Evolutionary conservation across 2,113 vertebrate genomes (phyloP), one percentile per base, ranked within the genome.

Genomic region (Anolis sagrei): DNA sequence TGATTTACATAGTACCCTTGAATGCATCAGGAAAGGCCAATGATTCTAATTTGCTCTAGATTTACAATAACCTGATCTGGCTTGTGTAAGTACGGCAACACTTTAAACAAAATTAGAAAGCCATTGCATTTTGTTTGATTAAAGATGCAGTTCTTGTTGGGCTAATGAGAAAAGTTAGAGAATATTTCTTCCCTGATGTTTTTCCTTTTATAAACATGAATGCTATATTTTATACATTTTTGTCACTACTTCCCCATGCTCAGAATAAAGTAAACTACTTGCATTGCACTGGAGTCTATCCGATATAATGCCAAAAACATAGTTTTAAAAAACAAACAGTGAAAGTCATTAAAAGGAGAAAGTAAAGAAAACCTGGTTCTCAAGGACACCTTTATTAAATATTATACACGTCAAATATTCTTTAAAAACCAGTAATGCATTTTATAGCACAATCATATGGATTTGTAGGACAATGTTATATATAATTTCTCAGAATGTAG

Each of bases 11-110:
- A 97, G 96, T 97, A 97, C 95, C 95, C 95, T 95, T 96, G 97
- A 97, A 98, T 97, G 96, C 94, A 96, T 96, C 97, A 98, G 95
- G 97, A 96, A 96, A 97, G 96, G 97, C 97, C 97, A 97, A 95
- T 97, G 96, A 96, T 97, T 98, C 97, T 97, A 98, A 98, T 98
- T 99, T 98, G 97, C 97, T 97, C 97, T 97, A 98, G 95, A 97
- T 97, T 97, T 97, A 97, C 96, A 95, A 94, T 96, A 96, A 97
- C 95, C 94, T 96, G 97, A 96, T 97, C 97, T 98, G 97, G 96
- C 96, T 97, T 97, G 96, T 97, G 97, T 98, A 98, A 98, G 97
- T 96, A 96, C 95, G 96, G 95, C 97, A 97, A 96, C 96, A 95
- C 97, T 98, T 97, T 97, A 97, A 98, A 97, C 97, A 97, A 97